Conservation (phyloP, 1,140 invertebrate species). For the Idris sp. region DNA sequence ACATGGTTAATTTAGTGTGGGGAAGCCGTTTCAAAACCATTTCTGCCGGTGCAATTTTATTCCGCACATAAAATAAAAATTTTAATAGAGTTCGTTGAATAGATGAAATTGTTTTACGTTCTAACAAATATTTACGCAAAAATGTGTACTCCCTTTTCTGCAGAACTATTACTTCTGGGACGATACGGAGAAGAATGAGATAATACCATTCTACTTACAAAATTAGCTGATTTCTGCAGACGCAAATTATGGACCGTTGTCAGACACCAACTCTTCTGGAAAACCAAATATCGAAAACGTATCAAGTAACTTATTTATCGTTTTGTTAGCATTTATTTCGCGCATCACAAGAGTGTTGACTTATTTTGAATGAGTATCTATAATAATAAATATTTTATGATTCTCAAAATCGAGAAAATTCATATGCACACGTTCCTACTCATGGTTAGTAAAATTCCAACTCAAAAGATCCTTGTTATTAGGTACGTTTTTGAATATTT, state of each 20-base stretch:
- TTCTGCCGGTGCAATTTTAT: too few relatives aligned
- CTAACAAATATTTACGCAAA: too few relatives aligned
- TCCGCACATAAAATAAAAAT: too few relatives aligned
- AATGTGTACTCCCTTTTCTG: too few relatives aligned
- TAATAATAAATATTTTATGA: constrained; percentile 24
- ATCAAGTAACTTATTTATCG: constrained; percentile 8
- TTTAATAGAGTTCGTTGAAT: too few relatives aligned
- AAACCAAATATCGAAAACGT: constrained; percentile 25
- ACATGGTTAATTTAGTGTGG: too few relatives aligned
- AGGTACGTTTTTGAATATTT: constrained; percentile 31
- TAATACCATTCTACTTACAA: constrained; percentile 24
- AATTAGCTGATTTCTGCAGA: constrained; percentile 13
- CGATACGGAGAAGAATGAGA: constrained; percentile 14
- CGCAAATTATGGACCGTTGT: constrained; percentile 27
- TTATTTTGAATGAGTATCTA: constrained; percentile 27
- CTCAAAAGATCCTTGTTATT: constrained; percentile 9
- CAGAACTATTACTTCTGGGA: too few relatives aligned
- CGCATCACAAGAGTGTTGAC: constrained; percentile 17
- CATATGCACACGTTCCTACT: constrained; percentile 11
- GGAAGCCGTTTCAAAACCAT: too few relatives aligned
- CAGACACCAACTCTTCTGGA: constrained; percentile 22
- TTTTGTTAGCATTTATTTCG: constrained; percentile 1
- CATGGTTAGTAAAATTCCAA: constrained; percentile 11
- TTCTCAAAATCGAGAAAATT: constrained; percentile 33
- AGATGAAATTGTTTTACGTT: too few relatives aligned